A percentile compares a stretch with the other conserved stretches of the same genome.
Conservation (phyloP, 2,888 invertebrate species). For the Xiphydria camelus region DNA sequence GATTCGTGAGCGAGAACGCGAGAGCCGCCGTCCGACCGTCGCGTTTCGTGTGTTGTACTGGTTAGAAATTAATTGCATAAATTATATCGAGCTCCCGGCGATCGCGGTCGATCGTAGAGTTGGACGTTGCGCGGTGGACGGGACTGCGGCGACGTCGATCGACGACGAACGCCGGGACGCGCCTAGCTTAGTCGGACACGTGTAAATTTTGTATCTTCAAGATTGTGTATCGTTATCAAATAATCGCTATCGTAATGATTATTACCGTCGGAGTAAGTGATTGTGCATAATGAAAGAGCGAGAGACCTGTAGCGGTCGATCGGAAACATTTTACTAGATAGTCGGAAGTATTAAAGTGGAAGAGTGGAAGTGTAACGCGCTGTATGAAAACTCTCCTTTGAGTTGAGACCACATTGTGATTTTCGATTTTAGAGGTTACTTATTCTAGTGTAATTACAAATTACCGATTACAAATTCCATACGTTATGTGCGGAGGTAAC, state of each 20-base stretch:
- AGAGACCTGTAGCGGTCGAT: constrained; percentile 47
- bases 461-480: constrained; percentile 24
- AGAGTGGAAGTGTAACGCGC: constrained; percentile 13
- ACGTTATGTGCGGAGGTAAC: constrained; percentile 7
- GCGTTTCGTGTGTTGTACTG: constrained; percentile 47
- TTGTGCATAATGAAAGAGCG: constrained; percentile 52
- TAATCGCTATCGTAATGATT: constrained; percentile 25
- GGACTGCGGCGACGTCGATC: not conserved
- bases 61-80: constrained; percentile 40
- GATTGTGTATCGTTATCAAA: constrained; percentile 45
- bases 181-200: constrained; percentile 18
- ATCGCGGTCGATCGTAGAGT: constrained; percentile 5
- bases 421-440: constrained; percentile 38
- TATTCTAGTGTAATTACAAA: constrained; percentile 30
- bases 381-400: constrained; percentile 17
- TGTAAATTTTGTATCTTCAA: constrained; percentile 55
- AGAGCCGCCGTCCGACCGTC: constrained; percentile 5
- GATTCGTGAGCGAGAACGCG: constrained; percentile 14
- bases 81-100: constrained; percentile 25
- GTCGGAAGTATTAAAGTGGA: constrained; percentile 38
- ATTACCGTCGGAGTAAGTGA: constrained; percentile 32
- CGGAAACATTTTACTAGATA: constrained; percentile 36
- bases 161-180: not conserved
- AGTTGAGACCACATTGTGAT: constrained; percentile 42
- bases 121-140: not conserved